These are phyloP conservation scores for Orchestia grillus DNA, from an alignment of 1,140 invertebrate genomes.

Conservation along the genomic window DNA sequence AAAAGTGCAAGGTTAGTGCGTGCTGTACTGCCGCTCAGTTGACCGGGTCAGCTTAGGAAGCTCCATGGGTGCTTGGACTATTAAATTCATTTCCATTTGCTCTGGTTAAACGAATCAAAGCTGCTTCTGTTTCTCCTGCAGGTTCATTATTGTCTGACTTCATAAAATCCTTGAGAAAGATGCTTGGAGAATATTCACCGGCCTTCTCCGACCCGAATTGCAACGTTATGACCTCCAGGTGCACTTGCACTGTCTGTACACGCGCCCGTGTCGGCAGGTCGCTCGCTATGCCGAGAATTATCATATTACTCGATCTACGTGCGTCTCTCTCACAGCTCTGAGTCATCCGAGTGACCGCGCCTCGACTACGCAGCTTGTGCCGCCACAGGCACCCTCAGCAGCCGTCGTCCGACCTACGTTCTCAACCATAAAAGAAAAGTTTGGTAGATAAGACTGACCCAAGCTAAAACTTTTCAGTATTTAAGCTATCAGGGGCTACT, in stretches of 20 bases:
- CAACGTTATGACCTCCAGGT: not conserved
- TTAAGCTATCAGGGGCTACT: too few relatives aligned
- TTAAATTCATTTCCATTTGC: too few relatives aligned
- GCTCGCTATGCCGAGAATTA: not conserved
- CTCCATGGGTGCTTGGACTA: too few relatives aligned
- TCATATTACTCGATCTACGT: not conserved
- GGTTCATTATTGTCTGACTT: too few relatives aligned
- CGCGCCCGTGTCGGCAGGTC: not conserved
- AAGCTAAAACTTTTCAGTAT: too few relatives aligned
- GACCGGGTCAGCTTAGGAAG: not conserved
- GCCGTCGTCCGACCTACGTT: not conserved
- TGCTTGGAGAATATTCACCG: not conserved
- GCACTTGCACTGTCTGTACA: not conserved
- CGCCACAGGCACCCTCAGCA: not conserved
- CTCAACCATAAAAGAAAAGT: not conserved
- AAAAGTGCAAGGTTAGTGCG: not conserved
- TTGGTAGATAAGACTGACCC: too few relatives aligned
- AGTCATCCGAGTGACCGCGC: not conserved
- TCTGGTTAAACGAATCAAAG: too few relatives aligned
- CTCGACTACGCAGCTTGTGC: not conserved
- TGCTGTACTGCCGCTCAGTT: not conserved
- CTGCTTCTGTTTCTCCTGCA: not conserved
- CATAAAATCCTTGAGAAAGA: not conserved
- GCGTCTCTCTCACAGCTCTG: not conserved
- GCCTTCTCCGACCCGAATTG: not conserved